These are phyloP conservation scores for Eptesicus fuscus DNA, from an alignment of 2,113 vertebrate genomes.

Conservation along the genomic window DNA sequence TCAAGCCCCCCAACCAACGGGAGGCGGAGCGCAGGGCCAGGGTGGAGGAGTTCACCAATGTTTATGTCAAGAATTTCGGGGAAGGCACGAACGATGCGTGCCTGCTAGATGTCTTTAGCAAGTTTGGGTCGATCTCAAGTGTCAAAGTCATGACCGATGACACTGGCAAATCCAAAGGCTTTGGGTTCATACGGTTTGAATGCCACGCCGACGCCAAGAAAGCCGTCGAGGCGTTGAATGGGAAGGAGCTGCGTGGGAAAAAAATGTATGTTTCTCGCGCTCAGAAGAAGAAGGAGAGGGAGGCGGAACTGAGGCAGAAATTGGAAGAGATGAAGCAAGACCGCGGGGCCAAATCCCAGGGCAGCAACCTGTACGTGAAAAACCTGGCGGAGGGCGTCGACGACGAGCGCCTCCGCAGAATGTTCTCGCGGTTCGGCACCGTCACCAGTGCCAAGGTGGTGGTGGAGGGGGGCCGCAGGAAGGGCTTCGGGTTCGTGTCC, in stretches of 20 bases:
- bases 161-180: conserved; percentile 95
- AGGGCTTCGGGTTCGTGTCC: conserved; percentile 98
- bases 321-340: conserved; percentile 99
- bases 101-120: conserved; percentile 93
- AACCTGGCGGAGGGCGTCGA: conserved; percentile 98
- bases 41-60: conserved; percentile 94
- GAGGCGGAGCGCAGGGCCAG: background rate
- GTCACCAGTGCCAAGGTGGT: conserved; percentile 99
- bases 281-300: conserved; percentile 97
- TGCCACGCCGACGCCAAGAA: conserved; percentile 98
- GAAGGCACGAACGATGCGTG: conserved; percentile 95
- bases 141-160: conserved; percentile 98
- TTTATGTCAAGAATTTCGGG: conserved; percentile 88
- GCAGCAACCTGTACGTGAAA: conserved; percentile 97
- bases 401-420: conserved; percentile 96
- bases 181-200: conserved; percentile 98
- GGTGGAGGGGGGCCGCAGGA: conserved; percentile 98
- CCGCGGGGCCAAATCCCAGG: conserved; percentile 97
- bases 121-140: conserved; percentile 94
- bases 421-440: conserved; percentile 98
- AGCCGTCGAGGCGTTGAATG: conserved; percentile 98
- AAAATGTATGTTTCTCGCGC: conserved; percentile 97
- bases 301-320: conserved; percentile 97
- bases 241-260: conserved; percentile 95
- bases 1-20: background rate